Evolutionary conservation across 2,113 vertebrate species (phyloP).

Genomic region (Osmerus eperlanus): DNA sequence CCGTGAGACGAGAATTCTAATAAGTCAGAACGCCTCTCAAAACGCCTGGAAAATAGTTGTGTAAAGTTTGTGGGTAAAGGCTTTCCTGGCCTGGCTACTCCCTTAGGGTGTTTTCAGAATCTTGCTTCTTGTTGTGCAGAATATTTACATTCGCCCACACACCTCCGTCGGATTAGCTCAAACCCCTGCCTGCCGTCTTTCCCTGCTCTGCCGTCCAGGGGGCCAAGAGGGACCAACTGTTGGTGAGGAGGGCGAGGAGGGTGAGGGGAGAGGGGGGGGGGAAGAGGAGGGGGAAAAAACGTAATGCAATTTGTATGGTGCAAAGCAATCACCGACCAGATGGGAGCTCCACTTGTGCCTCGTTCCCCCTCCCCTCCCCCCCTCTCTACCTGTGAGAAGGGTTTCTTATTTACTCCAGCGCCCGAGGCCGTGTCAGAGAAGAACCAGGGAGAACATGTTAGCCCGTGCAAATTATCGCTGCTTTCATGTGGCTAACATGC

Average conservation of each 20-base stretch:
- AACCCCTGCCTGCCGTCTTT: slow-evolving; percentile 41
- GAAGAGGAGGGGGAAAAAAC: slow-evolving; percentile 22
- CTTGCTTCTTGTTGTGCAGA: slow-evolving; percentile 47
- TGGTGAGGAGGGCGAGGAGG: slow-evolving; percentile 3
- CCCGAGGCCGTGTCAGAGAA: slow-evolving; percentile 62
- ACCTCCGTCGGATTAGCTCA: slow-evolving; percentile 56
- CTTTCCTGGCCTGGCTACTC: slow-evolving; percentile 6
- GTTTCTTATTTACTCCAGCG: slow-evolving; percentile 61
- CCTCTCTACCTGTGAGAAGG: slow-evolving; percentile 55
- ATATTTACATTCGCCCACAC: slow-evolving; percentile 58
- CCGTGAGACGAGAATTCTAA: slow-evolving; percentile 4
- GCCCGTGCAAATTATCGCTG: slow-evolving; percentile 56
- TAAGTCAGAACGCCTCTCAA: background rate
- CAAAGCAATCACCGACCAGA: slow-evolving; percentile 48
- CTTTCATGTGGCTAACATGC: slow-evolving; percentile 58
- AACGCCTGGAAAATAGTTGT: background rate
- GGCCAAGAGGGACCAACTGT: slow-evolving; percentile 29
- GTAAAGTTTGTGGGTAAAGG: background rate
- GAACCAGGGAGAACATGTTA: slow-evolving; percentile 52
- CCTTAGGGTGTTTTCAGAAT: slow-evolving; percentile 47
- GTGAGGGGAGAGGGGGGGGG: background rate
- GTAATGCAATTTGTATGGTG: slow-evolving; percentile 58
- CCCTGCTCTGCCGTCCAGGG: slow-evolving; percentile 45
- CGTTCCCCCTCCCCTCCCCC: background rate
- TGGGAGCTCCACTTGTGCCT: slow-evolving; percentile 29